These are phyloP conservation scores for Nomada ferruginata DNA, from an alignment of 2,888 invertebrate species.

Conservation along the genomic window DNA sequence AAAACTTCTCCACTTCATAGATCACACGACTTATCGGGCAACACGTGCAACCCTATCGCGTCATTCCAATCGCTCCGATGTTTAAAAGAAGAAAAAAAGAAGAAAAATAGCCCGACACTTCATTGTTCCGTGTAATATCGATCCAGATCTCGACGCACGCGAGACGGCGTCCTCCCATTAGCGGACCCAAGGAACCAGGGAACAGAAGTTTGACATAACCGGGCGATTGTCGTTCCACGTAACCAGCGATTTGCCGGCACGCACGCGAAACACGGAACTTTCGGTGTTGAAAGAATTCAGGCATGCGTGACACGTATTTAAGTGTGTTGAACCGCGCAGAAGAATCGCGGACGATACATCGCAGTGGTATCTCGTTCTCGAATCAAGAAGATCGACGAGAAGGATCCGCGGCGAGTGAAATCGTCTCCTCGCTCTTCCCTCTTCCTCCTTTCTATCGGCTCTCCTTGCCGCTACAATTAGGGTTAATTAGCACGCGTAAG, in stretches of 20 bases:
- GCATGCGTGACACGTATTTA: constrained; percentile 39
- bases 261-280: constrained; percentile 47
- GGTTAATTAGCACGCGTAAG: constrained; percentile 78
- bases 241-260: constrained; percentile 23
- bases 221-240: constrained; percentile 16
- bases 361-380: constrained; percentile 57
- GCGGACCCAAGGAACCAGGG: not conserved
- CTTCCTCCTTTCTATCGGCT: constrained; percentile 12
- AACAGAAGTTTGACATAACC: constrained; percentile 48
- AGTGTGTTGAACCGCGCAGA: not conserved
- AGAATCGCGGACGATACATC: constrained; percentile 48
- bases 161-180: constrained; percentile 7
- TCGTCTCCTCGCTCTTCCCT: constrained; percentile 33
- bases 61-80: no score
- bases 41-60: no score
- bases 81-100: no score
- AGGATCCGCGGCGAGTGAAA: constrained; percentile 64
- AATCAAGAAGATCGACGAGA: constrained; percentile 63
- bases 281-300: constrained; percentile 51
- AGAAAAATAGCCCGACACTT: not conserved
- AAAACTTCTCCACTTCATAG: no score
- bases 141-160: constrained; percentile 4
- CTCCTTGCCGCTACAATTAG: constrained; percentile 60
- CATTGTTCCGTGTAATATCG: not conserved
- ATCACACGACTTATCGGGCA: no score